Percentiles rank a stretch among this genome's conserved stretches.
Conservation (phyloP, 2,113 vertebrate genomes). For the Craseonycteris thonglongyai region DNA sequence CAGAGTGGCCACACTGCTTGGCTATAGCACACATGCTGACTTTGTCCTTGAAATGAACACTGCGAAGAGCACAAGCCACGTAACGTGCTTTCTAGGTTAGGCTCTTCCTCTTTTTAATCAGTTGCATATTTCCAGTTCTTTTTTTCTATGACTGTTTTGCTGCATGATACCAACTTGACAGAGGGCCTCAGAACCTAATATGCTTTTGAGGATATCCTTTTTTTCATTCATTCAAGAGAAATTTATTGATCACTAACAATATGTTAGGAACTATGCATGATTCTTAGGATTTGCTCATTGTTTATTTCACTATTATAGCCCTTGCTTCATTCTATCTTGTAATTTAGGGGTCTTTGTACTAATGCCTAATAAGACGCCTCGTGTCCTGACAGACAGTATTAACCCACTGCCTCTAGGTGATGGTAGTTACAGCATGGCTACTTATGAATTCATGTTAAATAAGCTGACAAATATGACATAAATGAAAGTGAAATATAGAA, state of each 20-base stretch:
- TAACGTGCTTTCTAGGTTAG: slow-evolving; percentile 89
- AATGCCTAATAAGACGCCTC: not conserved
- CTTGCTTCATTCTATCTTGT: not conserved
- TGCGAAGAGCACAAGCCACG: slow-evolving; percentile 87
- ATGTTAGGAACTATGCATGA: not conserved
- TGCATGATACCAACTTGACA: not conserved
- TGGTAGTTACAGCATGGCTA: not conserved
- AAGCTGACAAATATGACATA: not conserved
- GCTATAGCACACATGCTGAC: slow-evolving; percentile 89
- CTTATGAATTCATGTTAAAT: not conserved
- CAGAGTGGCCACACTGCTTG: slow-evolving; percentile 87
- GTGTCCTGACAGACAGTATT: not conserved
- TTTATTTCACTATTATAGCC: not conserved
- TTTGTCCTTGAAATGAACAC: slow-evolving; percentile 95
- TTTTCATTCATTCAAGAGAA: not conserved
- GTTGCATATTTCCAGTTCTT: not conserved
- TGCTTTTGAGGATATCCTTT: not conserved
- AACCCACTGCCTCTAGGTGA: not conserved
- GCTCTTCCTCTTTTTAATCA: slow-evolving; percentile 25
- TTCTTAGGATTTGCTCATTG: not conserved
- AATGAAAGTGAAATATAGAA: not conserved
- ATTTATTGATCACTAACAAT: not conserved
- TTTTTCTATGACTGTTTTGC: not conserved
- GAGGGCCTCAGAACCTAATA: not conserved
- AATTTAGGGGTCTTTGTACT: not conserved